Evolutionary conservation across 2,113 vertebrate species (phyloP).

Genomic region (Proteles cristata): DNA sequence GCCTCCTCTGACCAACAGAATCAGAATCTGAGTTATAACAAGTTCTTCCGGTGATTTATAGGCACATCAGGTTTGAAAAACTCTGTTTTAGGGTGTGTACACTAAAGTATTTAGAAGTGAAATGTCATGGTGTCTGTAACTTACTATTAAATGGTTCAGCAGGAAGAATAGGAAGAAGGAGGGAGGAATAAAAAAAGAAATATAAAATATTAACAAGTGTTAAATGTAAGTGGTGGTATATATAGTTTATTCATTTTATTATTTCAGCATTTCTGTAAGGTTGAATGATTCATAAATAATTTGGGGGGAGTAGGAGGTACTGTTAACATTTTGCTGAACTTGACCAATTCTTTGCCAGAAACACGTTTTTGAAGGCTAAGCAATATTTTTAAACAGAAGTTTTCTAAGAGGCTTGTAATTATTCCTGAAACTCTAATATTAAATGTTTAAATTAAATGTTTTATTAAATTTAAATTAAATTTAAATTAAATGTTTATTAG

Average conservation of each 20-base stretch:
- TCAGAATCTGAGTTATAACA: neutral
- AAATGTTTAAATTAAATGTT: neutral
- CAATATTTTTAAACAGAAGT: neutral
- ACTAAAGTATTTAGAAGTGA: neutral
- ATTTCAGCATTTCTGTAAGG: neutral
- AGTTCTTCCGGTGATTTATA: neutral
- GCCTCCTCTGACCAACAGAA: neutral
- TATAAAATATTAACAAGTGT: neutral
- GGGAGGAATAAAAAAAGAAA: neutral
- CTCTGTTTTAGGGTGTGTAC: neutral
- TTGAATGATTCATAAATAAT: neutral
- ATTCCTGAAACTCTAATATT: neutral
- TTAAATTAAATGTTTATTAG: neutral
- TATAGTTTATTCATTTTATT: neutral
- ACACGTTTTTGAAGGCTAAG: neutral
- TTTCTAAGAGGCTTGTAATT: neutral
- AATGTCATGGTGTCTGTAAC: neutral
- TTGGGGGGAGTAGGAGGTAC: neutral
- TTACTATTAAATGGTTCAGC: neutral
- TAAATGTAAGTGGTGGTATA: neutral
- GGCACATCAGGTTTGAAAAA: neutral
- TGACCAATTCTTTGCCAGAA: neutral
- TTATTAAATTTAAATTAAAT: too few relatives aligned
- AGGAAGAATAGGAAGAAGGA: neutral
- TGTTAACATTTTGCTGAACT: neutral